A percentile compares a stretch with the other conserved stretches of the same genome.
Conservation (phyloP, 2,797 vertebrate species). For the Hemibagrus guttatus region DNA sequence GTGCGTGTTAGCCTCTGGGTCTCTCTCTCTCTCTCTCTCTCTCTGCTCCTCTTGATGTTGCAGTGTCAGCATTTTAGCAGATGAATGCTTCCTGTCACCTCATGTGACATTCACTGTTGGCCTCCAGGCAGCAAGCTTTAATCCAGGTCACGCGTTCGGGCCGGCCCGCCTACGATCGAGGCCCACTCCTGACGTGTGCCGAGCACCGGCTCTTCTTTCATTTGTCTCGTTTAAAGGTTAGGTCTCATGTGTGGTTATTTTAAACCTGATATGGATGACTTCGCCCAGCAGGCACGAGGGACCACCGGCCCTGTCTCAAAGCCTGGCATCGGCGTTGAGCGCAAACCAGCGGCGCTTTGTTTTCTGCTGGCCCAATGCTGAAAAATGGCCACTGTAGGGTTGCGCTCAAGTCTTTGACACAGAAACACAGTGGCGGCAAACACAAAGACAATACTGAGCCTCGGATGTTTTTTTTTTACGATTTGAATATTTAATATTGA, state of each 20-base stretch:
- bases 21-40: background rate
- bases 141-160: conserved; percentile 80
- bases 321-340: conserved; percentile 52
- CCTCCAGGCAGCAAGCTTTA: conserved; percentile 77
- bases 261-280: conserved; percentile 82
- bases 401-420: background rate
- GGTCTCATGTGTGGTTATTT: conserved; percentile 84
- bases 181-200: conserved; percentile 72
- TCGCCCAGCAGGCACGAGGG: conserved; percentile 76
- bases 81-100: conserved; percentile 78
- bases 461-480: background rate
- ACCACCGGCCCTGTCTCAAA: conserved; percentile 66
- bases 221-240: conserved; percentile 85
- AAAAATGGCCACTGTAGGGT: conserved; percentile 16
- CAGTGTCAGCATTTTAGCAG: conserved; percentile 67
- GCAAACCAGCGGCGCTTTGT: conserved; percentile 20
- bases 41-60: conserved; percentile 2
- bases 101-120: conserved; percentile 73
- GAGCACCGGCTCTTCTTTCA: conserved; percentile 71
- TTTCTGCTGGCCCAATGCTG: conserved; percentile 9
- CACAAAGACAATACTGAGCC: background rate
- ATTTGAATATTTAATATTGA: background rate
- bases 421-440: conserved; percentile 21
- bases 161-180: conserved; percentile 77
- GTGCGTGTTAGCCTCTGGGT: background rate